These are phyloP conservation scores for Baronia brevicornis DNA, from an alignment of 2,888 invertebrate species.

Conservation along the genomic window DNA sequence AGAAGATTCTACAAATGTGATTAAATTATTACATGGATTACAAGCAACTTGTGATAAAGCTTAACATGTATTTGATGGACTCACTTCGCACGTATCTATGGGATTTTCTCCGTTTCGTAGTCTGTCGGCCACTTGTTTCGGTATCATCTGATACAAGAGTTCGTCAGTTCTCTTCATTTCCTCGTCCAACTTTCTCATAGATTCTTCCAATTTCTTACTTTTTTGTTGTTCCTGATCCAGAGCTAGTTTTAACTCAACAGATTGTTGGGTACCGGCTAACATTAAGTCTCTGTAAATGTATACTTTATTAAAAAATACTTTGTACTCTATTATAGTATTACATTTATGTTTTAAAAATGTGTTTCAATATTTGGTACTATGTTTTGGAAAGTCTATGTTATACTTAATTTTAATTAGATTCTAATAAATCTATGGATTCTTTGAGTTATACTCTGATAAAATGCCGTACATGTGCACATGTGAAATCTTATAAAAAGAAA, in stretches of 20 bases:
- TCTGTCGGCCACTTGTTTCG: slow-evolving; percentile 96
- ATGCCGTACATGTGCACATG: too few relatives aligned
- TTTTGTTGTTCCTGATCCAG: slow-evolving; percentile 98
- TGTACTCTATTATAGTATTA: neutral
- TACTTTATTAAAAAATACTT: neutral
- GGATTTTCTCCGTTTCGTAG: slow-evolving; percentile 95
- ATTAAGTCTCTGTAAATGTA: slow-evolving; percentile 87
- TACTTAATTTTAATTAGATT: too few relatives aligned
- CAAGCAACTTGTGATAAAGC: too few relatives aligned
- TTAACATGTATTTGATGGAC: too few relatives aligned
- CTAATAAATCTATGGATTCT: too few relatives aligned
- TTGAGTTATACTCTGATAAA: too few relatives aligned
- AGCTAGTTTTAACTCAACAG: slow-evolving; percentile 95
- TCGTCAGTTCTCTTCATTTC: slow-evolving; percentile 98
- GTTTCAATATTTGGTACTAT: neutral
- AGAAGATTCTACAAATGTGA: too few relatives aligned
- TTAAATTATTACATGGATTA: too few relatives aligned
- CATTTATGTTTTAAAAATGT: neutral
- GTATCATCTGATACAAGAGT: slow-evolving; percentile 98
- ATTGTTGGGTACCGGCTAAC: slow-evolving; percentile 97
- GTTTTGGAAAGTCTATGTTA: too few relatives aligned
- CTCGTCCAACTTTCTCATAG: slow-evolving; percentile 95
- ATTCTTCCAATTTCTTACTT: slow-evolving; percentile 95
- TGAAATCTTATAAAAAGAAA: too few relatives aligned
- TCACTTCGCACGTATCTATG: slow-evolving; percentile 98